Percentiles rank a stretch among this genome's conserved stretches.
Conservation (phyloP, 1,140 invertebrate species). For the Centruroides vittatus region DNA sequence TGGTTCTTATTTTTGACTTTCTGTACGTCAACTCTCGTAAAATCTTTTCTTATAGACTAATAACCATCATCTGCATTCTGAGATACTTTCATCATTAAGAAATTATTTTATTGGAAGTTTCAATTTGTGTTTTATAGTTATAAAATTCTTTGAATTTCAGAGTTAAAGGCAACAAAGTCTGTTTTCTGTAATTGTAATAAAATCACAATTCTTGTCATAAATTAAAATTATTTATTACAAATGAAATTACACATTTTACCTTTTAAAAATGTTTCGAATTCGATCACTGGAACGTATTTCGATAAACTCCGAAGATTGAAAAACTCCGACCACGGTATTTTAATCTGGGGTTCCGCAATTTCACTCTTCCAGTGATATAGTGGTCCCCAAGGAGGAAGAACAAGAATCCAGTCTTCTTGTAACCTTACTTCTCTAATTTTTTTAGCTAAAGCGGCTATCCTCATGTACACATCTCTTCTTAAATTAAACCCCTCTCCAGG, state of each 20-base stretch:
- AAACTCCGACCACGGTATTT: conserved; percentile 61
- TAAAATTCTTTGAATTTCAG: no score
- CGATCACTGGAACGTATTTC: conserved; percentile 68
- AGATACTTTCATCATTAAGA: no score
- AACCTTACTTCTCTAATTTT: conserved; percentile 44
- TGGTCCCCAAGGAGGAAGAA: conserved; percentile 75
- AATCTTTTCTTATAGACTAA: no score
- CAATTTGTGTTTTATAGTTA: no score
- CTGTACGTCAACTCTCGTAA: no score
- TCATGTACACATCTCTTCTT: conserved; percentile 83
- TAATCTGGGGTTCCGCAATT: conserved; percentile 34
- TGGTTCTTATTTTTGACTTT: no score
- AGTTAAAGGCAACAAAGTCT: no score
- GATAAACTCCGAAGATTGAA: conserved; percentile 71
- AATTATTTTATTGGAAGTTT: no score
- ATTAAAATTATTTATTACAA: no score
- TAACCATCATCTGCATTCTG: no score
- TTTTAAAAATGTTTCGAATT: conserved; percentile 63
- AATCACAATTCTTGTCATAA: no score
- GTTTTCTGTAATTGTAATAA: no score
- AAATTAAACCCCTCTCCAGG: conserved; percentile 93
- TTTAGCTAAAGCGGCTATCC: conserved; percentile 66
- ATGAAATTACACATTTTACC: neutral
- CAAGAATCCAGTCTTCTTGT: conserved; percentile 38
- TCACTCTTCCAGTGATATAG: conserved; percentile 76